Percentiles rank a stretch among this genome's conserved stretches.
These are phyloP conservation scores for Neoarius graeffei DNA, from an alignment of 2,113 vertebrate species.

Conservation along the genomic window DNA sequence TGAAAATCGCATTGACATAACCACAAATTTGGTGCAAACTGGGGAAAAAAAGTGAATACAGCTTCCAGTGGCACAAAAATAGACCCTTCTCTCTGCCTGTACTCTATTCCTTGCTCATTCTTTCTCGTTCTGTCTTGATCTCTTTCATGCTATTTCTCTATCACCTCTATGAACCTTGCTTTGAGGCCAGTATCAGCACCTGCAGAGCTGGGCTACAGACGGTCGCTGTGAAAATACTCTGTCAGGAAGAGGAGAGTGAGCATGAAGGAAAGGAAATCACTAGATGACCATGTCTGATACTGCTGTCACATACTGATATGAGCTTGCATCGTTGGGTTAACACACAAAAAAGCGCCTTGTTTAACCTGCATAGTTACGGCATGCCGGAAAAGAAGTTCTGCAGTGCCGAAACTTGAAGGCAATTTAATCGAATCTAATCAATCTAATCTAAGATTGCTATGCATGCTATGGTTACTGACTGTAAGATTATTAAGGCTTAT, in stretches of 20 bases:
- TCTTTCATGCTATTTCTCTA: neutral
- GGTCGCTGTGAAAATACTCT: neutral
- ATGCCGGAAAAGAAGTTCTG: neutral
- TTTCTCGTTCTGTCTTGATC: neutral
- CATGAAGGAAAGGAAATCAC: constrained; percentile 20
- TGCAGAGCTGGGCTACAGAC: constrained; percentile 12
- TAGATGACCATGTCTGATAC: constrained; percentile 37
- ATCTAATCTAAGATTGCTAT: neutral
- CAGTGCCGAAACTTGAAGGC: neutral
- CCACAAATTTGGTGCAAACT: neutral
- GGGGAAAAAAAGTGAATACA: neutral
- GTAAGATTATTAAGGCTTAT: neutral
- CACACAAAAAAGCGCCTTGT: neutral
- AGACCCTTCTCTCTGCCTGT: neutral
- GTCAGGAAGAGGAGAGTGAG: neutral
- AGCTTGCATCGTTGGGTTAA: neutral
- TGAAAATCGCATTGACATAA: neutral
- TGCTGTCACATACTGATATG: neutral
- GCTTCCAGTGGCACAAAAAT: neutral
- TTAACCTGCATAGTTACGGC: neutral
- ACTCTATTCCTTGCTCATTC: neutral
- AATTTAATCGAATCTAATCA: neutral
- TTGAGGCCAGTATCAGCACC: constrained; percentile 15
- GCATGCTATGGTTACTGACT: neutral
- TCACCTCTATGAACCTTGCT: neutral